Conservation (phyloP, 2,888 invertebrate species). For the Dichetophora obliterata region DNA sequence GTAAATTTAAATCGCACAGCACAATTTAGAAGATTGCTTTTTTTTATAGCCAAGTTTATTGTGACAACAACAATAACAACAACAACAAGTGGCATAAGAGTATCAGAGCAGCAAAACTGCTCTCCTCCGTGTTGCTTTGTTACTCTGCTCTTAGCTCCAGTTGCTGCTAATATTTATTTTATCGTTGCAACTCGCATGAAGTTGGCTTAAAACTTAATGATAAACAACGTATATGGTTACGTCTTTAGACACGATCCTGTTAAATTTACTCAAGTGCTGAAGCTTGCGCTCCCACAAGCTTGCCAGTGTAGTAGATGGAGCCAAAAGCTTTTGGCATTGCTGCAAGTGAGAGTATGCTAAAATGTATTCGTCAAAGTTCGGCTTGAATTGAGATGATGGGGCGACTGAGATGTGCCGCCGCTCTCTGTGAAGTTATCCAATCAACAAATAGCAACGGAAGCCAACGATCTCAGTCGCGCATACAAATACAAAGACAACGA, state of each 20-base stretch:
- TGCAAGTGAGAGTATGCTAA: conserved; percentile 33
- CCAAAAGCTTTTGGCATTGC: no score
- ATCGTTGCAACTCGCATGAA: neutral
- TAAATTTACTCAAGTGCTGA: neutral
- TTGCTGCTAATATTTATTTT: conserved; percentile 1
- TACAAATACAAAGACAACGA: conserved; percentile 7
- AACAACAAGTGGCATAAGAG: conserved; percentile 24
- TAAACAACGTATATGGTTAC: conserved; percentile 49
- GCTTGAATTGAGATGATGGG: conserved; percentile 17
- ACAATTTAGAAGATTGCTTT: conserved; percentile 34
- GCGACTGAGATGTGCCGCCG: neutral
- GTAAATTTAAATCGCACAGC: conserved; percentile 25
- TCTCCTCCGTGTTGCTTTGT: neutral
- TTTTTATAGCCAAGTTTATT: conserved; percentile 18
- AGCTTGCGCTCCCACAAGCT: no score
- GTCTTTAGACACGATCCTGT: conserved; percentile 48
- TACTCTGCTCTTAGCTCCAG: neutral
- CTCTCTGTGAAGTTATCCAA: conserved; percentile 7
- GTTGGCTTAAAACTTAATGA: conserved; percentile 39
- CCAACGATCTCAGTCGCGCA: neutral
- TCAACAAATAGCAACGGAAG: conserved; percentile 10
- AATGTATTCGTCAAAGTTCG: conserved; percentile 30
- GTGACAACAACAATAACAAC: conserved; percentile 23
- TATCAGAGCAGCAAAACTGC: conserved; percentile 23
- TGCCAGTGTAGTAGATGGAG: no score